Base-by-base conservation (phyloP, 2,113 vertebrate genomes). In the Scytalopus superciliaris region DNA sequence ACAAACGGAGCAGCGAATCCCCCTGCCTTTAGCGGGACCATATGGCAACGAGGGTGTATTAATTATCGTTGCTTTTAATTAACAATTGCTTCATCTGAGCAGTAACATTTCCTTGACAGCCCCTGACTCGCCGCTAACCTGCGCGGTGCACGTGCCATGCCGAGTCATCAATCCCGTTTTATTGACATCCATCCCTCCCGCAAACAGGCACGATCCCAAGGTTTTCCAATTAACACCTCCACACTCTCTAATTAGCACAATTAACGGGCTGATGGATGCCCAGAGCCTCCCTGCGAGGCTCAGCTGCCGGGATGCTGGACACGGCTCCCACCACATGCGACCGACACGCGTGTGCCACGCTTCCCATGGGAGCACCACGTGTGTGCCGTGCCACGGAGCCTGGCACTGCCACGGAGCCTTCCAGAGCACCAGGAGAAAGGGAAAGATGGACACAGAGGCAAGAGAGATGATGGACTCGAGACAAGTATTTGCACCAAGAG, bases 221-320 rank as follows among this genome's bases (percentile, higher is more conserved):
- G 87, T 72, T 98, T 99, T 98, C 98, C 98, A 99, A 99, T 99
- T 99, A 99, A 99, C 98, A 98, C 98, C 98, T 98, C 98, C 94
- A 90, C 97, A 96, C 98, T 98, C 98, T 98, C 98, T 99, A 99
- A 99, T 99, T 99, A 99, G 98, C 97, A 70, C 98, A 98, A 98
- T 99, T 98, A 98, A 99, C 98, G 97, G 98, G 96, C 97, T 98
- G 98, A 98, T 96, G 98, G 98, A 98, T 98, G 98, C 98, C 98
- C 94, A 94, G 96, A 97, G 98, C 98, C 98, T 98, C 98, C 97
- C 98, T 93, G 67, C 12, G 13, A 98, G 96, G 92, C 73, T 94
- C 69, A 45, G 94, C 94, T 15, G 60, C 30, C 4, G 14, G 62
- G 90, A 68, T 47, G 79, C 35, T 2, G 68, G 94, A 88, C n/a